Conservation (phyloP, 1,140 invertebrate genomes). For the Zaprionus vittiger region DNA sequence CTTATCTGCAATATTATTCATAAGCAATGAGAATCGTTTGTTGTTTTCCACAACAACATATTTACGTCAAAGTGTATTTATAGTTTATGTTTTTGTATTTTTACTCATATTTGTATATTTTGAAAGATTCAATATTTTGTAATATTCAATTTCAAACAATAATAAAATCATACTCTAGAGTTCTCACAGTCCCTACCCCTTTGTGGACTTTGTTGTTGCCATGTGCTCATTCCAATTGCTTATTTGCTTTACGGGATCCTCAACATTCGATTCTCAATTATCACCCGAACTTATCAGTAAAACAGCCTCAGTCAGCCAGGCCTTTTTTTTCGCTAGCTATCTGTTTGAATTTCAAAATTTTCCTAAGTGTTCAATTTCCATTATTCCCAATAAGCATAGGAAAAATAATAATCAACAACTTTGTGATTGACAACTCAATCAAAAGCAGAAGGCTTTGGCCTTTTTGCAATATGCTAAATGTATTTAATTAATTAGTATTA, state of each 20-base stretch:
- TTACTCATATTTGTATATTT: neutral
- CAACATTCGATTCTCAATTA: constrained; percentile 17
- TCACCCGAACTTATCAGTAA: constrained; percentile 49
- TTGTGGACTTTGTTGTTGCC: constrained; percentile 46
- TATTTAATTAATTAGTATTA: constrained; percentile 37
- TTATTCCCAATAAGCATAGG: neutral
- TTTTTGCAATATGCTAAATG: constrained; percentile 29
- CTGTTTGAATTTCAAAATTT: constrained; percentile 40
- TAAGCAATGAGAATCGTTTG: constrained; percentile 3
- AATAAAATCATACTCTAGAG: neutral
- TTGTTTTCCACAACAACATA: neutral
- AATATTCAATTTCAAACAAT: neutral
- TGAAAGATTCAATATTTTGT: neutral
- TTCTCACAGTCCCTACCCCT: neutral
- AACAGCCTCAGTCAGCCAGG: constrained; percentile 36
- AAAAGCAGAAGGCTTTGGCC: constrained; percentile 9
- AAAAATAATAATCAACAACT: neutral
- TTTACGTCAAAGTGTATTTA: constrained; percentile 8
- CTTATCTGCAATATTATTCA: constrained; percentile 5
- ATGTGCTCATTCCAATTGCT: constrained; percentile 30
- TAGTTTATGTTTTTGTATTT: neutral
- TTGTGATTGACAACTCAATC: constrained; percentile 9
- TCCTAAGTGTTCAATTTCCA: constrained; percentile 38
- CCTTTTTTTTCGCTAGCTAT: constrained; percentile 55
- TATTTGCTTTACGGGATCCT: constrained; percentile 13